Evolutionary conservation across 2,113 vertebrate species (phyloP), one percentile per base, ranked within the genome.

Genomic region (Nesoenas mayeri): DNA sequence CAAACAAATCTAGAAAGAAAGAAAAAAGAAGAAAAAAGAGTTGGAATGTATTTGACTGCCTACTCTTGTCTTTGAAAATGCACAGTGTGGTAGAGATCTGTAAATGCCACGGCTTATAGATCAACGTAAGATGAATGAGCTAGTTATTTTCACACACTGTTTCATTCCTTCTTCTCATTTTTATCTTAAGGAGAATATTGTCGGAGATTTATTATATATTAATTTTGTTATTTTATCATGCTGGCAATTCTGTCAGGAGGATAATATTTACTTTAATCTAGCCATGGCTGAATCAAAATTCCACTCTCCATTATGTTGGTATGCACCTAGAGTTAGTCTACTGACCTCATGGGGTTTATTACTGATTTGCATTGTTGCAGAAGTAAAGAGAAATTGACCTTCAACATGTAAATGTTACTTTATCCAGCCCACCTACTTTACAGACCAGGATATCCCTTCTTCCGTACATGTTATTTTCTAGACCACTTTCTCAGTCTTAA

Each of bases 41-140:
- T 88, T 71, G 71, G 31, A 57, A 91, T 61, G 25, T 78, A 84
- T 93, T 70, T 81, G 70, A 94, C 79, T 89, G 16, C 48, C 18
- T 53, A 64, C 81, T 62, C 77, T 78, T 34, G 54, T 90, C 83
- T 95, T 78, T 79, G 57, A 79, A 88, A 87, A 85, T 48, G 61
- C 56, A 32, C 74, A 62, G 26, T 64, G 51, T 73, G 28, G 53
- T 83, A 87, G 73, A 82, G 82, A 89, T 88, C 91, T 74, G 89
- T 84, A 94, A 95, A 71, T 83, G 62, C 72, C 95, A 92, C 1
- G 1, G 93, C 32, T 94, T 94, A 90, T 70, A 94, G 90, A 94
- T 91, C 72, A 90, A 44, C 51, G 36, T 64, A 81, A 93, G 95
- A 94, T 71, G 87, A 96, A 95, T 79, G 87, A 92, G 72, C 13